Percentiles rank a stretch among this genome's conserved stretches.
Conservation (phyloP, 2,113 vertebrate genomes). For the Ornithorhynchus anatinus region DNA sequence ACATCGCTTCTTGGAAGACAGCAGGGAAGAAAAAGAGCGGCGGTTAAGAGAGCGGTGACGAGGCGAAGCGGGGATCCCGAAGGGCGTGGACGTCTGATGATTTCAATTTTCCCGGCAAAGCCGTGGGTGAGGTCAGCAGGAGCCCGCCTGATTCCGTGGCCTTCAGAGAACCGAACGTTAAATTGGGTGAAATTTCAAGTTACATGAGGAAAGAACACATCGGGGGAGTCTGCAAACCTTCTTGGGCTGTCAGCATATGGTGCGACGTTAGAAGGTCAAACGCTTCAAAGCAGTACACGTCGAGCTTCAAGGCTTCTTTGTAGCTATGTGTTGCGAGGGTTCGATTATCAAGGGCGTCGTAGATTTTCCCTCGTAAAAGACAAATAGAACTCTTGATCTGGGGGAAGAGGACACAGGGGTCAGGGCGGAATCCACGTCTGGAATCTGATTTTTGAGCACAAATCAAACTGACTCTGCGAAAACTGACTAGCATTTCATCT, state of each 20-base stretch:
- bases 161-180: too few relatives aligned
- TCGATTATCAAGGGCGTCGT: slow-evolving; percentile 96
- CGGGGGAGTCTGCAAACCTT: slow-evolving; percentile 84
- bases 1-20: too few relatives aligned
- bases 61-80: too few relatives aligned
- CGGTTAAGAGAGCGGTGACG: too few relatives aligned
- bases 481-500: slow-evolving; percentile 35
- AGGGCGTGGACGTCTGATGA: too few relatives aligned
- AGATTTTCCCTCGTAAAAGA: slow-evolving; percentile 96
- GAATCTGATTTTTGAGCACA: slow-evolving; percentile 46
- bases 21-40: too few relatives aligned
- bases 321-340: slow-evolving; percentile 95
- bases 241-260: slow-evolving; percentile 98
- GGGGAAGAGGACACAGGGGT: slow-evolving; percentile 57
- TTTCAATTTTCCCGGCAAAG: too few relatives aligned
- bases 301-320: slow-evolving; percentile 97
- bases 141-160: too few relatives aligned
- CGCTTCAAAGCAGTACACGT: slow-evolving; percentile 99
- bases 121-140: too few relatives aligned
- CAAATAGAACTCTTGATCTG: slow-evolving; percentile 97
- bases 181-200: slow-evolving; percentile 8
- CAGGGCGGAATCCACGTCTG: slow-evolving; percentile 45
- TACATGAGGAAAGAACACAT: slow-evolving; percentile 15
- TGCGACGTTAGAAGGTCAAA: slow-evolving; percentile 98
- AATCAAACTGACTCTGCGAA: slow-evolving; percentile 31